Base-by-base conservation (phyloP, 2,888 invertebrate species). In the Tenthredo mesomela region DNA sequence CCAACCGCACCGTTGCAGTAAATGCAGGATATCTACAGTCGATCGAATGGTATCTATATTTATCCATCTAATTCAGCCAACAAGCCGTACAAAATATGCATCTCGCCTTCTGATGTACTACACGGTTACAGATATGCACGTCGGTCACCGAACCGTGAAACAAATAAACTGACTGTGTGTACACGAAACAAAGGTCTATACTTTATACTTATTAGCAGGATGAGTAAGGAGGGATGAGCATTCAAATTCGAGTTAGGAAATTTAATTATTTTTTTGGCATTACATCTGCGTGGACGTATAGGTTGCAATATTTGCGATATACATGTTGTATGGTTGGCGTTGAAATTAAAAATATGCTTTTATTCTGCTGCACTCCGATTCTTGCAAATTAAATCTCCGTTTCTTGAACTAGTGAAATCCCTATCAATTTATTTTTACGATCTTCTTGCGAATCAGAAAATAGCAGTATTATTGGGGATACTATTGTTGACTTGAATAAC, bases 401-500 rank as follows among this genome's bases (percentile, higher is more conserved):
- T 33, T 67, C 12, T 15, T 33, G 25, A 18, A 33, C 12, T 67
- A 33, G 33, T 18, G 12, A 18, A 67, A 67, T 67, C 67, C 33
- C 12, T 15, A 18, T 4, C 33, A 12, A 33, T 33, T 65, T 65
- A 65, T 65, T 3, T 2, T 65, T 15, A 10, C 18, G 67, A 67
- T 67, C 6, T n/a, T 43, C 71, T 43, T 43, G n/a, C 15, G 7
- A 18, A 25, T 33, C 29, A 9, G 33, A 6, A 18, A 54, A 73
- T n/a, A 21, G 71, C 29, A 77, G 47, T 77, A 54, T 77, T 29
- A 33, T 77, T 4, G 29, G 9, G 9, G 80, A 25, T 37, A 40
- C 15, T 29, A 9, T 80, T 61, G 80, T 33, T 61, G 40, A 29
- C 33, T 61, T 29, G 21, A 40, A 61, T 80, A 61, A 61, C 61